phyloP scores from a whole-genome alignment of 2,113 vertebrate genomes.

The Oreochromis aureus region DNA sequence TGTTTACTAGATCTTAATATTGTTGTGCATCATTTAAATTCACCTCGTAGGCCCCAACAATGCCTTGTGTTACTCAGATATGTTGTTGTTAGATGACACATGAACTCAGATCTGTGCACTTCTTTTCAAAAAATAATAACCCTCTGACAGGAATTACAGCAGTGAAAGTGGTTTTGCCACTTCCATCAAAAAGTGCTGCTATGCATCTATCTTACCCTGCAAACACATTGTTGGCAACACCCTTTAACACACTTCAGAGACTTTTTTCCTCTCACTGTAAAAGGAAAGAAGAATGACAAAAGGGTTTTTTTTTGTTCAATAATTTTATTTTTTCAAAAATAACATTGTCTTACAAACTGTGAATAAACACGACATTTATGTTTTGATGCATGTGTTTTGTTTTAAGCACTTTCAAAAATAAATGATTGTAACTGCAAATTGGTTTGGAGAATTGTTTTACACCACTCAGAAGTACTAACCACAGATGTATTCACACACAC shows the following conservation, averaged over 20 bases:
- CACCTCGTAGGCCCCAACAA: neutral
- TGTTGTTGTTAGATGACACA: neutral
- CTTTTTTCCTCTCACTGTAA: neutral
- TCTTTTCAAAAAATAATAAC: neutral
- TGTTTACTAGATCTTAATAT: neutral
- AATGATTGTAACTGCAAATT: neutral
- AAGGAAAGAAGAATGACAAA: neutral
- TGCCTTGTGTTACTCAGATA: neutral
- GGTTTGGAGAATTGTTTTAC: neutral
- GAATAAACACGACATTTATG: neutral
- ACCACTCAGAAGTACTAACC: neutral
- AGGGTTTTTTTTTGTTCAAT: neutral
- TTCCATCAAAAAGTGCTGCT: neutral
- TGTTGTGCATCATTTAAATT: neutral
- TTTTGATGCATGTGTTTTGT: neutral
- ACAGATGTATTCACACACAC: neutral
- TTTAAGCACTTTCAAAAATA: neutral
- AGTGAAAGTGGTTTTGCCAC: neutral
- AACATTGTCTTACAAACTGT: neutral
- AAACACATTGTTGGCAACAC: neutral
- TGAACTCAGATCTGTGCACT: neutral
- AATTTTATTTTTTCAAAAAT: neutral
- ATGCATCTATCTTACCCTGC: neutral
- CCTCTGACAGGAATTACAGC: neutral
- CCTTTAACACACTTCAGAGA: neutral